Evolutionary conservation across 2,888 invertebrate genomes (phyloP).

Genomic region (Cheilosia impressa): DNA sequence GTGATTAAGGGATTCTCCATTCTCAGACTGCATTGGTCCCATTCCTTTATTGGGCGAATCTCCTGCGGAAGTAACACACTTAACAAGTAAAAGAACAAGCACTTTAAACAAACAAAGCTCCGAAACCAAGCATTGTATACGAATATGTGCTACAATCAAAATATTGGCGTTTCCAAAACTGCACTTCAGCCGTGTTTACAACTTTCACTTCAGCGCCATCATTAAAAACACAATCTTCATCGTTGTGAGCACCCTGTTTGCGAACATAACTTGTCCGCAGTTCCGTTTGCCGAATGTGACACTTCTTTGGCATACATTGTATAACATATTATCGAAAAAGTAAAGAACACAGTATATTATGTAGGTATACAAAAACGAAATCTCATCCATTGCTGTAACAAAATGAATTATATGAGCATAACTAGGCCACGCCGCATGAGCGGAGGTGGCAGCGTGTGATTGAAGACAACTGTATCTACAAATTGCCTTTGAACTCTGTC

Average conservation of each 20-base stretch:
- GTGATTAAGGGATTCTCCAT: too few species aligned
- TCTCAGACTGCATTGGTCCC: too few species aligned
- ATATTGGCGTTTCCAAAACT: too few species aligned
- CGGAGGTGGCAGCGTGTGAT: slow-evolving; percentile 39
- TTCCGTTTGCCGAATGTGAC: slow-evolving; percentile 2
- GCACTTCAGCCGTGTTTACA: neutral
- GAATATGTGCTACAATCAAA: too few species aligned
- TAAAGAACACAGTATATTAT: neutral
- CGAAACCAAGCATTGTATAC: too few species aligned
- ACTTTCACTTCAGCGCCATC: neutral
- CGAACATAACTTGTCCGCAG: too few species aligned
- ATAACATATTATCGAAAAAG: slow-evolving; percentile 40
- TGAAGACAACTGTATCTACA: slow-evolving; percentile 24
- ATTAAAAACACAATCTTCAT: neutral
- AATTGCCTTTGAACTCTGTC: slow-evolving; percentile 59
- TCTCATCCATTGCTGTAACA: slow-evolving; percentile 5
- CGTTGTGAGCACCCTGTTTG: too few species aligned
- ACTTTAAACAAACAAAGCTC: too few species aligned
- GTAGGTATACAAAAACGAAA: slow-evolving; percentile 25
- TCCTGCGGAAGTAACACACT: too few species aligned
- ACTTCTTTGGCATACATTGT: slow-evolving; percentile 45
- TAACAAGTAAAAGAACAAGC: too few species aligned
- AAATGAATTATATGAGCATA: slow-evolving; percentile 36
- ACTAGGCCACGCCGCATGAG: slow-evolving; percentile 45
- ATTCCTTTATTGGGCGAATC: too few species aligned